phyloP scores from a whole-genome alignment of 1,140 invertebrate genomes.

The Drosophila repleta region DNA sequence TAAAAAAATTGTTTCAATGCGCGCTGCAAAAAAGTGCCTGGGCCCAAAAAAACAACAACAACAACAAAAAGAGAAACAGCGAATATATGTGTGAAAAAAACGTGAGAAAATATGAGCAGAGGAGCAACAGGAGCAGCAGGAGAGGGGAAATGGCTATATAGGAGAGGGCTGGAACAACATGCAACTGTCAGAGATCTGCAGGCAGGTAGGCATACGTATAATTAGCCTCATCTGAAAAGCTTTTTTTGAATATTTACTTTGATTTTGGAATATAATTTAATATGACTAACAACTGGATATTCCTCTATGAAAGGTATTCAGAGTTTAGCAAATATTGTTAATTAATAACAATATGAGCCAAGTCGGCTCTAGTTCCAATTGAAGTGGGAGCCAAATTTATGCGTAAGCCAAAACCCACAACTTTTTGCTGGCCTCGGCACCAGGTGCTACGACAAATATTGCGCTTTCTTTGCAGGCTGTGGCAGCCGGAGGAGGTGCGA shows the following conservation, averaged over 20 bases:
- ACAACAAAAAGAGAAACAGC: constrained; percentile 39
- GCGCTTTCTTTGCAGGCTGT: background rate
- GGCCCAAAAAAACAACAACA: constrained; percentile 41
- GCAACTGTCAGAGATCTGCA: too few species aligned
- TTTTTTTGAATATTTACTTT: too few species aligned
- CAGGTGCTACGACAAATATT: constrained; percentile 27
- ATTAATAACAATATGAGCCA: background rate
- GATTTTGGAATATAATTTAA: too few species aligned
- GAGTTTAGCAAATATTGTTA: too few species aligned
- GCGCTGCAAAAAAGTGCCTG: constrained; percentile 56
- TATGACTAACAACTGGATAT: too few species aligned
- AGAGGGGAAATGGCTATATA: background rate
- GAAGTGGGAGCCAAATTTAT: constrained; percentile 48
- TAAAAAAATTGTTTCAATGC: constrained; percentile 40
- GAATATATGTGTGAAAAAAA: constrained; percentile 26
- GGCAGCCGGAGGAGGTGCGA: constrained; percentile 1
- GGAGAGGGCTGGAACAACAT: too few species aligned
- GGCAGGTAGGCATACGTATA: too few species aligned
- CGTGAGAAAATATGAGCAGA: constrained; percentile 28
- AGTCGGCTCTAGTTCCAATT: constrained; percentile 4
- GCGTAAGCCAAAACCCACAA: constrained; percentile 30
- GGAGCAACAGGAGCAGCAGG: constrained; percentile 8
- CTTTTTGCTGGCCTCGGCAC: constrained; percentile 10
- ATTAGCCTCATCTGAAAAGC: too few species aligned
- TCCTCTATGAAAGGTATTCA: too few species aligned